A percentile compares a stretch with the other conserved stretches of the same genome.
Evolutionary conservation across 2,113 vertebrate genomes (phyloP).

Genomic region (Xyliphius kryptos): DNA sequence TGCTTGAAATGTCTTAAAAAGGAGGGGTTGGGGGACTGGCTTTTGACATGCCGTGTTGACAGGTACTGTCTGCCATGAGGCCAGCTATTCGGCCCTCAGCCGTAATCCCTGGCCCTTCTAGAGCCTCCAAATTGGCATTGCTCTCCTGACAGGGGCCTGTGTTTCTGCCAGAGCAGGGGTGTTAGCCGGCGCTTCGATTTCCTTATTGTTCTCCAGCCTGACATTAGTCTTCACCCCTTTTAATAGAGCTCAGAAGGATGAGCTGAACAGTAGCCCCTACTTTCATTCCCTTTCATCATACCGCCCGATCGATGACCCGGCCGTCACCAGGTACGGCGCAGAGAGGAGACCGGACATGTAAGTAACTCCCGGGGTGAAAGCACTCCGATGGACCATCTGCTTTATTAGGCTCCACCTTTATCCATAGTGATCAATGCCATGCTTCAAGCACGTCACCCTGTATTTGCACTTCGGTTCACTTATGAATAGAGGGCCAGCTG

Average conservation of each 20-base stretch:
- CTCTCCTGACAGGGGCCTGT: conserved; percentile 41
- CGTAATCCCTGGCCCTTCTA: conserved; percentile 44
- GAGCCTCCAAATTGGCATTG: conserved; percentile 52
- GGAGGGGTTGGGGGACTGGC: conserved; percentile 39
- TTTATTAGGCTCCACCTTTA: conserved; percentile 14
- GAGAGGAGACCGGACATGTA: conserved; percentile 5
- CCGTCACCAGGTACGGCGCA: not conserved
- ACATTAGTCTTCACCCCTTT: conserved; percentile 27
- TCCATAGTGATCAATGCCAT: conserved; percentile 17
- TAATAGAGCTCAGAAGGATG: conserved; percentile 27
- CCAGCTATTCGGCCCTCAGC: conserved; percentile 37
- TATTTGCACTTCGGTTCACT: conserved; percentile 14
- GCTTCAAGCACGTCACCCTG: not conserved
- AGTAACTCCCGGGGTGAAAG: conserved; percentile 14
- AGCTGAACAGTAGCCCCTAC: conserved; percentile 3
- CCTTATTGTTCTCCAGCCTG: conserved; percentile 21
- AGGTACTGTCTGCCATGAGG: conserved; percentile 43
- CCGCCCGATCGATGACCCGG: not conserved
- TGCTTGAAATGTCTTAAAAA: conserved; percentile 47
- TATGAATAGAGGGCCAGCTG: conserved; percentile 31
- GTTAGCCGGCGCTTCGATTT: conserved; percentile 32
- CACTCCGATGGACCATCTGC: not conserved
- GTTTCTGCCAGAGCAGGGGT: conserved; percentile 41
- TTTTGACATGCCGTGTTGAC: conserved; percentile 55
- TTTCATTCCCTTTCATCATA: conserved; percentile 15